Base-by-base conservation (phyloP, 2,888 invertebrate genomes). In the Cantharis rufa region DNA sequence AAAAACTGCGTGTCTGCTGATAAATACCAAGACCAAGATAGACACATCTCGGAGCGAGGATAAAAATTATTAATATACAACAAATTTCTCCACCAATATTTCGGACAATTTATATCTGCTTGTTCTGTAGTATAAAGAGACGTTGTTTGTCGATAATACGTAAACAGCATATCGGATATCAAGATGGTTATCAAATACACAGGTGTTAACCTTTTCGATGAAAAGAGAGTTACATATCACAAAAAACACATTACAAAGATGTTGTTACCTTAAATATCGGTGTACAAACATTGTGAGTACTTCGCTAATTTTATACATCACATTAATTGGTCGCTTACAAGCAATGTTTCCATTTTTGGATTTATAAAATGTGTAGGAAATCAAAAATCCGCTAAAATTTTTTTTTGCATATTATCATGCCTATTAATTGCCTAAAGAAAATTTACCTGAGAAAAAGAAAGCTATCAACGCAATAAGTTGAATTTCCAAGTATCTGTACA, bases 81-180 rank as follows among this genome's bases (percentile, higher is more conserved):
- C 3, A 90, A 66, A 83, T 90, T 90, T 79, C 89, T 86, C 90
- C 90, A 90, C 90, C 90, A 90, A 80, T 89, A 89, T 78, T 88
- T 88, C 1, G 86, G 82, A 80, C 90, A 90, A n/a, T 83, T 78
- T 0, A 86, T 84, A 18, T 89, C 87, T 9, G 87, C 84, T 15
- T 83, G 82, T 81, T 90, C 90, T 11, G 80, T 80, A 69, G 86
- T 83, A 75, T 86, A 82, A 78, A 89, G 87, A 15, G 86, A 83
- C 5, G 90, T 88, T 1, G 85, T 85, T 71, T 87, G 83, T 2
- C 83, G 84, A 71, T 88, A 87, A 82, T 86, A 88, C 0, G 84
- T 83, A n/a, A 86, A 86, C 76, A 88, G 84, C 0, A 89, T 81
- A 78, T 88, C 86, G 3, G 87, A 80, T n/a, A 90, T 79, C 69